A percentile compares a stretch with the other conserved stretches of the same genome.
These are phyloP conservation scores for Brenthis ino DNA, from an alignment of 2,888 invertebrate species.

Conservation along the genomic window DNA sequence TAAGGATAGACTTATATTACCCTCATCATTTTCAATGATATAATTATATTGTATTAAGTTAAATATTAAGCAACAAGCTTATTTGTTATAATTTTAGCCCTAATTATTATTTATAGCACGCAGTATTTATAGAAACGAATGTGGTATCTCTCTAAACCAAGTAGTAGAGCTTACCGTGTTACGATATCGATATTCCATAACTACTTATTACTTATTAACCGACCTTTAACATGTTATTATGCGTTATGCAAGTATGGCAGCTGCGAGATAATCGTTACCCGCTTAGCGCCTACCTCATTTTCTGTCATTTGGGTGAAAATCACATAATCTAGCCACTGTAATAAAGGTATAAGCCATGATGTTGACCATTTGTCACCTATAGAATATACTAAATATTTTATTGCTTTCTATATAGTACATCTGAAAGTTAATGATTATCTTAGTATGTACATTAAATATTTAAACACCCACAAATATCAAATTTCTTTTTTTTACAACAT, in stretches of 20 bases:
- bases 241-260: slow-evolving; percentile 31
- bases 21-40: no score
- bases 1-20: no score
- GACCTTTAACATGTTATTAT: slow-evolving; percentile 30
- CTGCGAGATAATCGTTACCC: slow-evolving; percentile 37
- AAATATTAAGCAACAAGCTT: neutral
- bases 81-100: neutral
- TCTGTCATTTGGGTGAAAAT: slow-evolving; percentile 33
- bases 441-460: no score
- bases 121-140: neutral
- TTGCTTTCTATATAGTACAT: no score
- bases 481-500: no score
- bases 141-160: slow-evolving; percentile 32
- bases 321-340: slow-evolving; percentile 29
- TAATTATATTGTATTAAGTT: neutral
- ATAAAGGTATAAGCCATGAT: slow-evolving; percentile 3
- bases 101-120: neutral
- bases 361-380: neutral
- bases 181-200: slow-evolving; percentile 38
- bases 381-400: no score
- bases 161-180: slow-evolving; percentile 37
- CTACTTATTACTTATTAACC: slow-evolving; percentile 28
- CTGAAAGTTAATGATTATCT: no score
- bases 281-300: slow-evolving; percentile 35
- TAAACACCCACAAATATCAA: no score